Conservation (phyloP, 2,888 invertebrate genomes). For the Buathra laborator region DNA sequence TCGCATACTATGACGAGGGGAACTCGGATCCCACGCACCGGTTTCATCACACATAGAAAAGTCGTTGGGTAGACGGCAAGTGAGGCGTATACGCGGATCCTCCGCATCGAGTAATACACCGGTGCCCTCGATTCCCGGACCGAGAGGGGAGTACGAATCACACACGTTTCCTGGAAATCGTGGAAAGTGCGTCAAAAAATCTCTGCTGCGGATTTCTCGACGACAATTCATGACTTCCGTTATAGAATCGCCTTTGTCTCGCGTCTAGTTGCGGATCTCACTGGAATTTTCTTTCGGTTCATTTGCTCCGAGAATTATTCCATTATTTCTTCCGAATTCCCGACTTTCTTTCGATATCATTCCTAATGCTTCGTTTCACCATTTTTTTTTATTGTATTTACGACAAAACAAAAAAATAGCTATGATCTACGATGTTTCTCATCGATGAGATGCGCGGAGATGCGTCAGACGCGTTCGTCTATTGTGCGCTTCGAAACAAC, state of each 20-base stretch:
- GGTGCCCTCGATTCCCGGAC: conserved; percentile 74
- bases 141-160: conserved; percentile 53
- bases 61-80: conserved; percentile 6
- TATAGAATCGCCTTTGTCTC: conserved; percentile 39
- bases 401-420: not conserved
- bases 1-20: conserved; percentile 42
- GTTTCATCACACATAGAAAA: conserved; percentile 62
- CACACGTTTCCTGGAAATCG: conserved; percentile 70
- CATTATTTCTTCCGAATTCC: no score
- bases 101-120: conserved; percentile 49
- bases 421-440: not conserved
- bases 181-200: conserved; percentile 70
- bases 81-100: conserved; percentile 52
- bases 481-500: conserved; percentile 19
- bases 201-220: conserved; percentile 24
- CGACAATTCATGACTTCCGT: conserved; percentile 59
- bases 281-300: conserved; percentile 39
- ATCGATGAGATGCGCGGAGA: not conserved
- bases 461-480: conserved; percentile 1
- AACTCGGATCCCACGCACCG: conserved; percentile 69
- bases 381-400: no score
- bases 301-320: not conserved
- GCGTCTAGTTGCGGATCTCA: conserved; percentile 40
- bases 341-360: no score
- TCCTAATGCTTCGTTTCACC: no score